A percentile compares a stretch with the other conserved stretches of the same genome.
Evolutionary conservation across 1,140 invertebrate genomes (phyloP).

Genomic region (Drosophila ambigua): DNA sequence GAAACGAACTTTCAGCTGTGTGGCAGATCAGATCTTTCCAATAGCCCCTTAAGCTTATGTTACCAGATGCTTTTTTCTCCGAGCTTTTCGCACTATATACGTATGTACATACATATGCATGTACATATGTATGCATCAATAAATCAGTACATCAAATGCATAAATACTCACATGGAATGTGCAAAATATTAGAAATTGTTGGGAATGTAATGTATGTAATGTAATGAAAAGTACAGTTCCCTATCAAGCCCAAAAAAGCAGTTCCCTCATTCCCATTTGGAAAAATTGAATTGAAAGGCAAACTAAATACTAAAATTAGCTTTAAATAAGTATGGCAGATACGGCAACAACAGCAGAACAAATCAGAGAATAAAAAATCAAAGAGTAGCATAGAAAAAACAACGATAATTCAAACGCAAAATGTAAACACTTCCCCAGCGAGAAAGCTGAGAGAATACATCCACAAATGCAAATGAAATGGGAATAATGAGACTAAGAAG

Average conservation of each 20-base stretch:
- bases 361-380: constrained; percentile 58
- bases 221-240: constrained; percentile 60
- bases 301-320: constrained; percentile 80
- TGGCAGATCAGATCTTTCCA: no score
- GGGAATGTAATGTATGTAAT: no score
- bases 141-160: no score
- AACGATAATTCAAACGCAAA: constrained; percentile 77
- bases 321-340: constrained; percentile 67
- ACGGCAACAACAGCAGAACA: constrained; percentile 38
- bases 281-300: constrained; percentile 74
- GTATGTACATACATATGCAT: no score
- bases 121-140: no score
- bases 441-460: constrained; percentile 44
- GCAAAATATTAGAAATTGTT: no score
- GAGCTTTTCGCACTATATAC: no score
- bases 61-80: no score
- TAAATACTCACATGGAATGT: no score
- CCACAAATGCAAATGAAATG: constrained; percentile 33
- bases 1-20: no score
- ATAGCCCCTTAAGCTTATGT: no score
- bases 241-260: constrained; percentile 13
- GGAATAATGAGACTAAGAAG: constrained; percentile 29
- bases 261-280: constrained; percentile 37
- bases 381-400: constrained; percentile 61
- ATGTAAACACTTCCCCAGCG: constrained; percentile 72